phyloP scores from a whole-genome alignment of 2,113 vertebrate genomes.

The Microcebus murinus region DNA sequence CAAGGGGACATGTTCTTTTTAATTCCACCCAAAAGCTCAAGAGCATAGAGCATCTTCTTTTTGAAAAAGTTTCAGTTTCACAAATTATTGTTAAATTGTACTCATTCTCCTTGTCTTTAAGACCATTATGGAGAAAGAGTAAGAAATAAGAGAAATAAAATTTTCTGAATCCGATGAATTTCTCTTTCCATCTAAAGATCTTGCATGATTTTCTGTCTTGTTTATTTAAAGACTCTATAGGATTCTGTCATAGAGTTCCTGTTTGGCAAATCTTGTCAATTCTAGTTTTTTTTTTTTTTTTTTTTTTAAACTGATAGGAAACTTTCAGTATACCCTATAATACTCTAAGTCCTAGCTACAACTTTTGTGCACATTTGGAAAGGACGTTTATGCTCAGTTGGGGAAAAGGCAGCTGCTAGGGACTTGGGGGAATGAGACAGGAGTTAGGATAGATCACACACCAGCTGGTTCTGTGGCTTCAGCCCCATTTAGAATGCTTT shows the following conservation, averaged over 20 bases:
- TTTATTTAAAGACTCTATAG: background rate
- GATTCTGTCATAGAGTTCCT: background rate
- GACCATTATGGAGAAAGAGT: background rate
- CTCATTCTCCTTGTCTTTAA: slow-evolving; percentile 20
- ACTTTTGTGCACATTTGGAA: background rate
- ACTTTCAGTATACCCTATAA: background rate
- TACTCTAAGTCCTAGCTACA: background rate
- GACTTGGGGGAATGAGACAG: too few species aligned
- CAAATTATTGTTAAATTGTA: background rate
- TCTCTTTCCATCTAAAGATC: background rate
- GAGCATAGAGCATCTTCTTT: background rate
- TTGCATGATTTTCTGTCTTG: background rate
- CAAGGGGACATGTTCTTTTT: background rate
- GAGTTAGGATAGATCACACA: background rate
- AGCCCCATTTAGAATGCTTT: background rate
- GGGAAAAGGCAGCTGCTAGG: background rate
- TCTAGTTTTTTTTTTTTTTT: too few species aligned
- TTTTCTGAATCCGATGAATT: background rate
- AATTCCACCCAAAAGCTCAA: background rate
- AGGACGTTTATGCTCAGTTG: background rate
- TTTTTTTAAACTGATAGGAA: background rate
- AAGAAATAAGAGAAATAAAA: background rate
- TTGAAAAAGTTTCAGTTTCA: background rate
- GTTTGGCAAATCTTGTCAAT: background rate
- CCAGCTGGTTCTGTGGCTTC: background rate